phyloP scores from a whole-genome alignment of 2,797 vertebrate species.

The Darevskia mixta region DNA sequence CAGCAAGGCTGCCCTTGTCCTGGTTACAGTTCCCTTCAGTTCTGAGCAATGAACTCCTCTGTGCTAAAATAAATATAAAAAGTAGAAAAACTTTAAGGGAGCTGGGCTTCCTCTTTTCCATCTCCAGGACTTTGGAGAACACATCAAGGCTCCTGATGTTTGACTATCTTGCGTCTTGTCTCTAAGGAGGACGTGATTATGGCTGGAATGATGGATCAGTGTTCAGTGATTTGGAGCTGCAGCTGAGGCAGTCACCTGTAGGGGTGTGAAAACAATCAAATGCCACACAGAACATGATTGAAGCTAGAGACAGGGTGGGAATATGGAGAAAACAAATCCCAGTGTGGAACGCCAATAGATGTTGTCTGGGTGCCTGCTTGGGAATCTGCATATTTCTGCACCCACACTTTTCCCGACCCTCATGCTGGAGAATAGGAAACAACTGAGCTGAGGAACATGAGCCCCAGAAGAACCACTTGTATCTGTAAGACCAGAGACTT shows the following conservation, averaged over 20 bases:
- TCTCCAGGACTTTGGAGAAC: neutral
- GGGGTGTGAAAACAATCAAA: neutral
- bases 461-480: no score
- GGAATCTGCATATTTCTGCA: no score
- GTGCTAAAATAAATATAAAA: neutral
- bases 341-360: no score
- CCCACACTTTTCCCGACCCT: no score
- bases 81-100: constrained; percentile 17
- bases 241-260: constrained; percentile 11
- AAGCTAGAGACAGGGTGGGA: neutral
- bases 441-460: neutral
- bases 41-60: neutral
- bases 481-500: no score
- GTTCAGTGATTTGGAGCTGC: neutral
- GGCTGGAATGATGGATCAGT: constrained; percentile 35
- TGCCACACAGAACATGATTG: neutral
- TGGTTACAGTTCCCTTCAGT: accelerated
- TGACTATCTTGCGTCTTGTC: constrained; percentile 33
- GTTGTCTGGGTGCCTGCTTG: no score
- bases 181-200: neutral
- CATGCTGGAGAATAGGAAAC: neutral
- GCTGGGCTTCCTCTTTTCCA: neutral
- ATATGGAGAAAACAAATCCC: neutral
- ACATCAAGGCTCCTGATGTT: constrained; percentile 30
- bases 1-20: neutral